Evolutionary conservation across 2,888 invertebrate genomes (phyloP).

Genomic region (Trichogramma evanescens): DNA sequence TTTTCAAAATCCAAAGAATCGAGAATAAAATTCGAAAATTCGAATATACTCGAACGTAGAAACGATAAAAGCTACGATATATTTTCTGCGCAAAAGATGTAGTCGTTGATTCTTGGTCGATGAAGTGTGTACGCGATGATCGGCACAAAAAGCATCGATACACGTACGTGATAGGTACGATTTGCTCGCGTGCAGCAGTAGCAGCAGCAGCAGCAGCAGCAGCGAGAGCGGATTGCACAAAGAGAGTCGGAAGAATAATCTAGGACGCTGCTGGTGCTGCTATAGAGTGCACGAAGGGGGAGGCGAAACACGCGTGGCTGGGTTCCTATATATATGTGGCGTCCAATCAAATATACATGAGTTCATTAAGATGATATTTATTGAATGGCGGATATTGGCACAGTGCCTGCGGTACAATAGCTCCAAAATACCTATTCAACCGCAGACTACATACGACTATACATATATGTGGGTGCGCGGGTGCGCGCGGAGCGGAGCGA

Average conservation of each 20-base stretch:
- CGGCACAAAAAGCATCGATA: too few relatives aligned
- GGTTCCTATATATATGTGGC: neutral
- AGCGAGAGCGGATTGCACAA: slow-evolving; percentile 5
- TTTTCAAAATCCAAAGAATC: too few relatives aligned
- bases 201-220: neutral
- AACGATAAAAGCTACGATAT: too few relatives aligned
- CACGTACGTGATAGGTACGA: too few relatives aligned
- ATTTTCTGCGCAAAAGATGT: too few relatives aligned
- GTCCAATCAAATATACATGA: slow-evolving; percentile 40
- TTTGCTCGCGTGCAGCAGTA: neutral
- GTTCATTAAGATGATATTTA: slow-evolving; percentile 40
- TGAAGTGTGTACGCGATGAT: too few relatives aligned
- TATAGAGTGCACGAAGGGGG: slow-evolving; percentile 9
- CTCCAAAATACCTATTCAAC: slow-evolving; percentile 36
- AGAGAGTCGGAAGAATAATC: slow-evolving; percentile 14
- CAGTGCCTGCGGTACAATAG: slow-evolving; percentile 36
- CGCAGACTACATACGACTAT: slow-evolving; percentile 11
- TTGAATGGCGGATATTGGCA: slow-evolving; percentile 38
- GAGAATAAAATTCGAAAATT: too few relatives aligned
- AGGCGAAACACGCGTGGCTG: neutral
- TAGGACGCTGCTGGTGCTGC: too few relatives aligned
- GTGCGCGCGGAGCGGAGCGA: too few relatives aligned
- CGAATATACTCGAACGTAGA: too few relatives aligned
- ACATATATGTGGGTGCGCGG: too few relatives aligned
- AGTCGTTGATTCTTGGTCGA: too few relatives aligned